phyloP scores from a whole-genome alignment of 2,888 invertebrate genomes.

The Macrophya annulata region DNA sequence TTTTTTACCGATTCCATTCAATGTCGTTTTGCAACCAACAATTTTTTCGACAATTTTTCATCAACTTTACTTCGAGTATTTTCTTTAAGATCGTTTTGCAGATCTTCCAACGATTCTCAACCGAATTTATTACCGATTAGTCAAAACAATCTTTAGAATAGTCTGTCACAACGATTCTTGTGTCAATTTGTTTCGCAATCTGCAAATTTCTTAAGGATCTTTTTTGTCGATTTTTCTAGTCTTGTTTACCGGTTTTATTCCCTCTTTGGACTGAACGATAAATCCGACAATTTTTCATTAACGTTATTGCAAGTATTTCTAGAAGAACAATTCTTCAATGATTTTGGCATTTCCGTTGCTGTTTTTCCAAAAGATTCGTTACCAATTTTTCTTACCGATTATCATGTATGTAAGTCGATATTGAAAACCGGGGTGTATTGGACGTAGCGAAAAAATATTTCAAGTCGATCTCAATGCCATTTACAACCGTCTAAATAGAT shows the following conservation, averaged over 20 bases:
- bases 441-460: neutral
- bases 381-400: neutral
- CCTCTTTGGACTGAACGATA: too few species aligned
- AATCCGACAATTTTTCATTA: too few species aligned
- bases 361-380: neutral
- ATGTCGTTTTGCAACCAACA: neutral
- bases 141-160: neutral
- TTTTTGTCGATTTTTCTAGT: too few species aligned
- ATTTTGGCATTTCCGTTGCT: too few species aligned
- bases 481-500: neutral
- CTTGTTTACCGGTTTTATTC: too few species aligned
- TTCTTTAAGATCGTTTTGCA: neutral
- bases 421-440: neutral
- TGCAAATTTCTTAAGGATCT: too few species aligned
- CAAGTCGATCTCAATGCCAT: constrained; percentile 25
- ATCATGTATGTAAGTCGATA: neutral
- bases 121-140: neutral
- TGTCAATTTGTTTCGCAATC: too few species aligned
- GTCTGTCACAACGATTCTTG: neutral
- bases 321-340: neutral
- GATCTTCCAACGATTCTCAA: neutral
- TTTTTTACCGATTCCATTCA: neutral
- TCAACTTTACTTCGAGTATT: too few species aligned
- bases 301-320: neutral
- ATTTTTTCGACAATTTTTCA: neutral